Base-by-base conservation (phyloP, 2,797 vertebrate species). In the Anniella stebbinsi region DNA sequence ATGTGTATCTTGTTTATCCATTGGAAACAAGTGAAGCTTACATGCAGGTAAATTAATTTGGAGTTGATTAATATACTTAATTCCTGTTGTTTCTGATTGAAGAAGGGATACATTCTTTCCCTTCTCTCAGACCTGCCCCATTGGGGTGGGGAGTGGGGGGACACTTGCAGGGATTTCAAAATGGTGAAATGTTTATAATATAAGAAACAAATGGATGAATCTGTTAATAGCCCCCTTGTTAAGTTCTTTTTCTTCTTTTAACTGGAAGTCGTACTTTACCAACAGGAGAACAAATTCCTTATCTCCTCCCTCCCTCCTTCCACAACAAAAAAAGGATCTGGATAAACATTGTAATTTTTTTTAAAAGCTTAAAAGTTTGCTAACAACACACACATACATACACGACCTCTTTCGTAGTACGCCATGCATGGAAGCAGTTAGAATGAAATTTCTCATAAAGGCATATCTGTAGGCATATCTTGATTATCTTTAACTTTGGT, bases 401-500 rank as follows among this genome's bases (percentile, higher is more conserved):
- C 38, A 12, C 11, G 45, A 9, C 3, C 3, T 7, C 9, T 76
- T 66, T 78, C 5, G 13, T 30, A 48, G 0, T 1, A 1, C 69
- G 33, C 21, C 15, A 3, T 63, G 8, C 51, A 10, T 0, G 0
- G 41, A 77, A 54, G 5, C 83, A 76, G n/a, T 78, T 77, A 60
- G 23, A 60, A 67, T 17, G 48, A 88, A 89, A 36, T 0, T 0
- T 4, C 1, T 30, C 28, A 11, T 75, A 57, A 80, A n/a, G 11
- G 1, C 9, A 81, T 7, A 1, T 48, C 13, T 0, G 17, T 18
- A n/a, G n/a, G n/a, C n/a, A n/a, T n/a, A n/a, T n/a, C n/a, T n/a
- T n/a, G n/a, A 1, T 86, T 0, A 1, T 4, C 11, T 48, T 36
- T 0, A 69, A 6, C 1, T 78, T 2, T 18, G 45, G 60, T 23